These are phyloP conservation scores for Melanotaenia pygmaea DNA, from an alignment of 2,797 vertebrate genomes.

Conservation along the genomic window DNA sequence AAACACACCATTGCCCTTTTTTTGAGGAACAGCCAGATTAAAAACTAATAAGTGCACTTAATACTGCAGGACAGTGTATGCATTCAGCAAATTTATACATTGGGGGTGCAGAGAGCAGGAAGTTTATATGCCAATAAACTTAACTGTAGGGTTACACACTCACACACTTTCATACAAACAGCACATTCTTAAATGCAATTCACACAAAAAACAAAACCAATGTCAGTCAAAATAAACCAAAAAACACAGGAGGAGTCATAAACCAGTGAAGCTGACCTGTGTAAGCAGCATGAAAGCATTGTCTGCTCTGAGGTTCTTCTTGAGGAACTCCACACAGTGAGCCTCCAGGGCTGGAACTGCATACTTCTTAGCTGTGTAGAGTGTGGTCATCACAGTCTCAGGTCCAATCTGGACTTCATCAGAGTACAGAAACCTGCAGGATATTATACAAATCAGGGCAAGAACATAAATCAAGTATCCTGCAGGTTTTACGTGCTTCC, in stretches of 20 bases:
- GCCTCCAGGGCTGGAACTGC: constrained; percentile 96
- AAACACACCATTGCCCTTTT: neutral
- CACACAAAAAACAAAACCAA: neutral
- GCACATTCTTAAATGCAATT: neutral
- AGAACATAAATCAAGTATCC: too few species aligned
- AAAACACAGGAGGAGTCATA: neutral
- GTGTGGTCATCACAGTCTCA: constrained; percentile 98
- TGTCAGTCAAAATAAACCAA: neutral
- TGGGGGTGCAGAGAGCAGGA: too few species aligned
- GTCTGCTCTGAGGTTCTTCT: constrained; percentile 96
- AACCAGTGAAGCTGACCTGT: constrained; percentile 81
- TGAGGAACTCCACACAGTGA: constrained; percentile 97
- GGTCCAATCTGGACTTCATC: constrained; percentile 98
- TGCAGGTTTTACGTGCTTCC: too few species aligned
- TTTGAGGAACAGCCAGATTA: neutral
- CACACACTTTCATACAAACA: too few species aligned
- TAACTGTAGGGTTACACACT: too few species aligned
- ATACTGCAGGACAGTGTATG: too few species aligned
- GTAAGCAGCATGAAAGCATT: constrained; percentile 98
- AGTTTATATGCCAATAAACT: too few species aligned
- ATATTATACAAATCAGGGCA: neutral
- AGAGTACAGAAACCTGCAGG: constrained; percentile 93
- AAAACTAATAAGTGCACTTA: neutral
- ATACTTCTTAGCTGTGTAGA: constrained; percentile 99
- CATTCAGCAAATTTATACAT: too few species aligned